Base-by-base conservation (phyloP, 2,888 invertebrate genomes). In the Epinotia ramella region DNA sequence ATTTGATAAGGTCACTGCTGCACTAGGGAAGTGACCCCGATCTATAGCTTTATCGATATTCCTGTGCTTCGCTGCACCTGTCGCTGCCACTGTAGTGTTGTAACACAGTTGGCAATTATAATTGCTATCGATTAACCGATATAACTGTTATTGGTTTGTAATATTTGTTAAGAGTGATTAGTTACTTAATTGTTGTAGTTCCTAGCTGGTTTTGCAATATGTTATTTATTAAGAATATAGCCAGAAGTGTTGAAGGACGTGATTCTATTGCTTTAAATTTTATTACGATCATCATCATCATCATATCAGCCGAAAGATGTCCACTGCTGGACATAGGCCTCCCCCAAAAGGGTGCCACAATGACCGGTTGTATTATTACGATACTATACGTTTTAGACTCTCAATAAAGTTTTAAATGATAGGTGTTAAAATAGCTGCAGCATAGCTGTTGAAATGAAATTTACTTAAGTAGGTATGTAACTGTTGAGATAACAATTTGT, bases 31-130 rank as follows among this genome's bases (percentile, higher is more conserved):
- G 66, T 76, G 83, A 46, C 88, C 89, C 87, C 87, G 88, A 88
- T 90, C 83, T 87, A 85, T 88, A 89, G 90, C 89, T 60, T 28
- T 90, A 89, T 89, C 88, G 88, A 76, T 76, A 67, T 33, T 57
- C 77, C 78, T 82, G 84, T 84, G 84, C 85, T 86, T 81, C 79
- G 77, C 71, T 87, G 87, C 92, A 92, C 91, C 92, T 92, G 92
- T 90, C 91, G 82, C 88, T 85, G 66, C 78, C 87, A 86, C 77
- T 69, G 74, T 84, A 83, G 82, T 82, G 86, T 79, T 81, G 86
- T 80, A 77, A 82, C 79, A 84, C 84, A 84, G 82, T 85, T 83
- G 33, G 53, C 64, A 57, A 49, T 78, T 72, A 67, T 80, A 68
- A 76, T 73, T 20, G 62, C 53, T 57, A n/a, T 12, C 70, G 68